Base-by-base conservation (phyloP, 2,113 vertebrate species). In the Mionectes macconnelli region DNA sequence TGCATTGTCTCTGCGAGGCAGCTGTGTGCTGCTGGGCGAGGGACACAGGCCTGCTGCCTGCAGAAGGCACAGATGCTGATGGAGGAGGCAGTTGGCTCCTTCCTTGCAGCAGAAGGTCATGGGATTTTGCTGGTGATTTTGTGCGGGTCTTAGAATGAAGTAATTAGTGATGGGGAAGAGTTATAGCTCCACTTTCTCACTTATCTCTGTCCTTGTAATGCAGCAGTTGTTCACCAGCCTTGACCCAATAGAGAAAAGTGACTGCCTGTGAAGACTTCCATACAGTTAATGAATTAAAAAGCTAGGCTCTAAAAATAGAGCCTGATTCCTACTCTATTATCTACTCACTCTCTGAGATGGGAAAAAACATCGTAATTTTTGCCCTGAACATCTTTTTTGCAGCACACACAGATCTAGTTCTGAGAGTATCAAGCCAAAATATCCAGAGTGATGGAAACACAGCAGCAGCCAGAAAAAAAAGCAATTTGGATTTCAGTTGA, bases 221-320 rank as follows among this genome's bases (percentile, higher is more conserved):
- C 70, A 72, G 73, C 31, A 44, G 52, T 78, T 79, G 40, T 85
- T 85, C 33, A 6, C 67, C 66, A 62, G 77, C 81, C 55, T 91
- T 82, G 57, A 91, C 84, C 77, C 72, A 70, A 39, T 63, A 84
- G 84, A 91, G 67, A 84, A 83, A 91, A 86, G 59, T 18, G 42
- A n/a, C 59, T 87, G 69, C 57, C 40, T 59, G 30, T 44, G 44
- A 83, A 73, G 12, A 19, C 55, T 90, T 75, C 75, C 2, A 2
- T 47, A 25, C 55, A 52, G 79, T 87, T 96, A 80, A 94, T 74
- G 92, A 96, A 91, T 94, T 82, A 83, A 73, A 96, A 93, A 90
- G 70, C n/a, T 55, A 23, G 60, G 11, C 53, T 84, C 84, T 86
- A 82, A 94, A 92, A 91, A 69, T 69, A 91, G 77, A 77, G 56